A percentile compares a stretch with the other conserved stretches of the same genome.
These are phyloP conservation scores for Catajapyx aquilonaris DNA, from an alignment of 1,140 invertebrate species.

Conservation along the genomic window DNA sequence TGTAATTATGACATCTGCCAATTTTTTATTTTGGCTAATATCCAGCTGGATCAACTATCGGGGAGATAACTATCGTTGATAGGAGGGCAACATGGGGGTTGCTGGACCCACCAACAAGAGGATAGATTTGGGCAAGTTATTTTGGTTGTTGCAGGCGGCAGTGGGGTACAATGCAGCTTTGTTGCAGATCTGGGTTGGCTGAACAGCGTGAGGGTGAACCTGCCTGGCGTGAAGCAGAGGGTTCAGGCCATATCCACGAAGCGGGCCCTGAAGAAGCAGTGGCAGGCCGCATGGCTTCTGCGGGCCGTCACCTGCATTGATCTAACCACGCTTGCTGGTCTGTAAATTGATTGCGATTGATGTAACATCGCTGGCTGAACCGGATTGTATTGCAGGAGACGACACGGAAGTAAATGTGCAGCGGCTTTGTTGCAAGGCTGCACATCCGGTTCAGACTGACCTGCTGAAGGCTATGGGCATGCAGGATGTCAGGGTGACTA, in stretches of 20 bases:
- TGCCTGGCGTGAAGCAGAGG: conserved; percentile 29
- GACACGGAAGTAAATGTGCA: conserved; percentile 64
- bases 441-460: conserved; percentile 26
- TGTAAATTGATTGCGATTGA: background rate
- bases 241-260: conserved; percentile 15
- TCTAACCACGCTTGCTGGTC: conserved; percentile 62
- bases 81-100: too few species aligned
- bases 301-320: conserved; percentile 70
- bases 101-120: too few species aligned
- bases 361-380: background rate
- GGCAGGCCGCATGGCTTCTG: conserved; percentile 50
- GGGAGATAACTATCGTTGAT: too few species aligned
- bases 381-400: conserved; percentile 32
- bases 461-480: conserved; percentile 21
- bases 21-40: too few species aligned
- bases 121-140: too few species aligned
- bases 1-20: too few species aligned
- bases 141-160: too few species aligned
- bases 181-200: conserved; percentile 31
- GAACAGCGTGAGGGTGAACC: conserved; percentile 33
- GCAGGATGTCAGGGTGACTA: conserved; percentile 18
- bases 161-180: conserved; percentile 3
- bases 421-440: conserved; percentile 58
- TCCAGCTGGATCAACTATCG: too few species aligned
- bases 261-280: conserved; percentile 26